Percentiles rank a stretch among this genome's conserved stretches.
phyloP scores from a whole-genome alignment of 2,113 vertebrate genomes.

The Panthera tigris region DNA sequence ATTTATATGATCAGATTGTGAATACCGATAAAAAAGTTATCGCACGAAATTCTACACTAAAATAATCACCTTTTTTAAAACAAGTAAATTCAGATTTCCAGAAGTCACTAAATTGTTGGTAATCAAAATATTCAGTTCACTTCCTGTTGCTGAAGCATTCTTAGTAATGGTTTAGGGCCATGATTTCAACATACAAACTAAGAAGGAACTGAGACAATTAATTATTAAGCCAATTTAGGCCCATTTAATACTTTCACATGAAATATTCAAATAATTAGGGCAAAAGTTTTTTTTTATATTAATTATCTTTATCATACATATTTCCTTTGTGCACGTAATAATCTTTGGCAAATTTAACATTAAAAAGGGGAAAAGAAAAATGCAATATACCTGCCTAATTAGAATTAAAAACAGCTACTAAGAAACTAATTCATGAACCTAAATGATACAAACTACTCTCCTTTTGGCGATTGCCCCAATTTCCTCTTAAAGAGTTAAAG shows the following conservation, averaged over 20 bases:
- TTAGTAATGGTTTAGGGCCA: not conserved
- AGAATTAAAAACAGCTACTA: slow-evolving; percentile 2
- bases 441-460: not conserved
- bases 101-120: not conserved
- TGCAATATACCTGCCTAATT: not conserved
- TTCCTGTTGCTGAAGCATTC: not conserved
- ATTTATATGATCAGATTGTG: not conserved
- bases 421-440: not conserved
- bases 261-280: not conserved
- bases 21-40: not conserved
- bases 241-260: not conserved
- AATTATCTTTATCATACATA: not conserved
- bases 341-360: not conserved
- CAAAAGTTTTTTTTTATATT: not conserved
- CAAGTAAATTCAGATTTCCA: slow-evolving; percentile 37
- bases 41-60: not conserved
- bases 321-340: not conserved
- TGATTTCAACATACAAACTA: not conserved
- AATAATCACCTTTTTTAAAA: slow-evolving; percentile 38
- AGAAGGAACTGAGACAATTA: not conserved
- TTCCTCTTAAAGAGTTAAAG: not conserved
- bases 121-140: not conserved
- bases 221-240: not conserved
- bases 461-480: not conserved
- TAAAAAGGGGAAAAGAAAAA: not conserved